A percentile compares a stretch with the other conserved stretches of the same genome.
Conservation (phyloP, 2,797 vertebrate species). For the Rhinella marina region DNA sequence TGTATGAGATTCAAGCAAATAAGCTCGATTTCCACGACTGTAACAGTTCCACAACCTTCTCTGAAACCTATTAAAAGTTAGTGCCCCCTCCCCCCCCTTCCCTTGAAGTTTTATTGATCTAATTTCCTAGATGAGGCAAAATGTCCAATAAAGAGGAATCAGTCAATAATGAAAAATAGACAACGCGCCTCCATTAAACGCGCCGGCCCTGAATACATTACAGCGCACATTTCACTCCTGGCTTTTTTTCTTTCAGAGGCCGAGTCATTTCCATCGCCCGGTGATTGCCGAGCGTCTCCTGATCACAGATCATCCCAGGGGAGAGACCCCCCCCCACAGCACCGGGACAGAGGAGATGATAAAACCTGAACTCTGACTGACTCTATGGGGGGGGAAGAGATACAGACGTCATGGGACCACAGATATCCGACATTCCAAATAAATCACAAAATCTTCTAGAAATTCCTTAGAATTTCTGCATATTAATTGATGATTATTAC, state of each 20-base stretch:
- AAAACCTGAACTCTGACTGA: neutral
- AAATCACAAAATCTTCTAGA: too few species aligned
- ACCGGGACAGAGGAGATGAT: neutral
- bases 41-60: neutral
- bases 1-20: constrained; percentile 50
- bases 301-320: neutral
- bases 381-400: neutral
- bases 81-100: constrained; percentile 45
- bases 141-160: constrained; percentile 65
- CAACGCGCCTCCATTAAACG: constrained; percentile 58
- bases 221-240: neutral
- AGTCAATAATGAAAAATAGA: constrained; percentile 66
- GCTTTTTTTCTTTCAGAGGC: neutral
- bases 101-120: constrained; percentile 56
- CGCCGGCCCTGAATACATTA: constrained; percentile 58
- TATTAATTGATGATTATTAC: too few species aligned
- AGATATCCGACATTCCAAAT: too few species aligned
- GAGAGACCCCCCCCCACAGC: neutral
- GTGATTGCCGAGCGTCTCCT: neutral
- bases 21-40: constrained; percentile 22
- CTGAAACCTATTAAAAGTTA: constrained; percentile 56
- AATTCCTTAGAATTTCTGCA: too few species aligned
- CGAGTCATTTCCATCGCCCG: neutral
- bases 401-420: neutral
- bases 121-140: constrained; percentile 66